phyloP scores from a whole-genome alignment of 2,797 vertebrate species.

The Psittacula echo region DNA sequence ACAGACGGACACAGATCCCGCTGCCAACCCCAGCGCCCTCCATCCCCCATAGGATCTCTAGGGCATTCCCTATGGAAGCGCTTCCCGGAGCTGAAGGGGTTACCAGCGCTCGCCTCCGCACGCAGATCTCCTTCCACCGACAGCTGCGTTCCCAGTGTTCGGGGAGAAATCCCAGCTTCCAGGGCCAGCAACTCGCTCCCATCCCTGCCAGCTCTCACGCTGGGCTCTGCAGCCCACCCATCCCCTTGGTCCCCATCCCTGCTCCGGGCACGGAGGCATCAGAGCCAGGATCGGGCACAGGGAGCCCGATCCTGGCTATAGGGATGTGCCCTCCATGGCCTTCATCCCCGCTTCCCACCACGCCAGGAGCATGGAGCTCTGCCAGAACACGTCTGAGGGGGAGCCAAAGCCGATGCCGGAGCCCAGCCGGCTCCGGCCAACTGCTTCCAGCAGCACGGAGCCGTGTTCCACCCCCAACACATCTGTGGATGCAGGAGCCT shows the following conservation, averaged over 20 bases:
- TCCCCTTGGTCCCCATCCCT: background rate
- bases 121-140: background rate
- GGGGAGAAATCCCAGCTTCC: constrained; percentile 34
- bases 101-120: background rate
- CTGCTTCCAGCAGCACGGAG: background rate
- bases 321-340: fast-evolving
- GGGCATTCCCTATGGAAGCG: background rate
- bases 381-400: background rate
- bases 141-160: constrained; percentile 6
- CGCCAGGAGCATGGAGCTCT: background rate
- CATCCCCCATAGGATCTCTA: background rate
- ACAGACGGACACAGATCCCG: fast-evolving
- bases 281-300: background rate
- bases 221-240: background rate
- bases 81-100: background rate
- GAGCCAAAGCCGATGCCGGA: background rate
- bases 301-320: fast-evolving
- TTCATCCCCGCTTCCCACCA: background rate
- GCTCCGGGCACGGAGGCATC: fast-evolving
- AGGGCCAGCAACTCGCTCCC: background rate
- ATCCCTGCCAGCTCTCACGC: background rate
- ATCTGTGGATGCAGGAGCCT: constrained; percentile 13
- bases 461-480: background rate
- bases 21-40: background rate
- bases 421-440: background rate